Evolutionary conservation across 2,113 vertebrate genomes (phyloP), one percentile per base, ranked within the genome.

Genomic region (Hemichromis elongatus): DNA sequence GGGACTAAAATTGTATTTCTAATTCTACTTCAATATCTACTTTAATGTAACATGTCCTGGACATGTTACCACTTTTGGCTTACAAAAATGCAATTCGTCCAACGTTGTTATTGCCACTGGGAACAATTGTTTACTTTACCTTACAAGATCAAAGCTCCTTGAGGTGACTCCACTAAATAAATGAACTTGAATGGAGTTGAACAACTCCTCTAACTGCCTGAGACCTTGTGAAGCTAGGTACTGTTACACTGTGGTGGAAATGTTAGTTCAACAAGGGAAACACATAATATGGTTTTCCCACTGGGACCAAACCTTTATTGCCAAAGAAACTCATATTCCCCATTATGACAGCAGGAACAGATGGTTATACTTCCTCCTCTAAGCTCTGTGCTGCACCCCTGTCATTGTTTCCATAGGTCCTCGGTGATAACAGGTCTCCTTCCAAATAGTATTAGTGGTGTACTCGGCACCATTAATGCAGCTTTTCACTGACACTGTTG

Each of bases 401-500:
- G 1, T 68, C 7, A 3, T 42, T 42, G 63, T 42, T 3, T 50
- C 45, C 6, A 3, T 50, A 68, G 63, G 7, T 26, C 37, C 13
- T 68, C 5, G 1, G 0, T 18, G 21, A 70, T 0, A 13, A 68
- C 63, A 45, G 37, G 12, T 70, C 2, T 24, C n/a, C 13, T 45
- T 45, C 37, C 37, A 45, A 0, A 45, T 6, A 70, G 0, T 0
- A 70, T 26, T 26, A 45, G 7, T 14, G 5, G 37, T 45, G 37
- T 45, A 45, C 37, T 70, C 21, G 0, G 5, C 37, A 70, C 37
- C 37, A 45, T 68, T 0, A 70, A 45, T 2, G 0, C 2, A 70
- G 63, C 13, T 70, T 21, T 70, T 21, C 37, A 70, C 13, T 70
- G 42, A 11, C 11, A 66, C 12, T 40, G 11, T 37, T 66, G 11